Evolutionary conservation across 2,888 invertebrate species (phyloP).

Genomic region (Silvanus unidentatus): DNA sequence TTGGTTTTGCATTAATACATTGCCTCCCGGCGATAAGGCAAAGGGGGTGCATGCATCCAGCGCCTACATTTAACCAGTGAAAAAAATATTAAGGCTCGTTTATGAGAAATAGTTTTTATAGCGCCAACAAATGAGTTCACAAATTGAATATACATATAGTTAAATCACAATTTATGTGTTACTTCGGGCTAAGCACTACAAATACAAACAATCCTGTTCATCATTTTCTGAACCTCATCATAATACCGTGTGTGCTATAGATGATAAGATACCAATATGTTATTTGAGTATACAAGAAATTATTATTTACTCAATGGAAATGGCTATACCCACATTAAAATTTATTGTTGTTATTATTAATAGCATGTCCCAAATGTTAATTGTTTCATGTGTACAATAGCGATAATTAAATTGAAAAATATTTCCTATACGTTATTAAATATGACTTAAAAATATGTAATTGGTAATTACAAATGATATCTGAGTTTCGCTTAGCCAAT

Average conservation of each 20-base stretch:
- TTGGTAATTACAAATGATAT: no score
- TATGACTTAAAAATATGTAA: background rate
- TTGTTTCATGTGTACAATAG: background rate
- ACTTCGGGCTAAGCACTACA: conserved; percentile 15
- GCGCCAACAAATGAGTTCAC: conserved; percentile 28
- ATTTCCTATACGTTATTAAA: background rate
- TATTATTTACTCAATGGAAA: conserved; percentile 13
- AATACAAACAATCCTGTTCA: conserved; percentile 10
- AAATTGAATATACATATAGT: conserved; percentile 28
- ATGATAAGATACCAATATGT: conserved; percentile 7
- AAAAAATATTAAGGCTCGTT: no score
- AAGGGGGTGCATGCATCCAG: no score
- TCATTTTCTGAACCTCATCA: conserved; percentile 15
- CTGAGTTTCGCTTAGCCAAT: no score
- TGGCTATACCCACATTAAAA: conserved; percentile 5
- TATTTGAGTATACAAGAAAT: conserved; percentile 14
- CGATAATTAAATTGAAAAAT: background rate
- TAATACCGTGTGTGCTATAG: no score
- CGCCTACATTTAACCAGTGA: no score
- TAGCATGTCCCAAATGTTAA: background rate
- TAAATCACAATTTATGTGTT: conserved; percentile 26
- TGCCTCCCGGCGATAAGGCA: no score
- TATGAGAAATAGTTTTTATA: conserved; percentile 21
- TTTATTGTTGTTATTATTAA: conserved; percentile 2
- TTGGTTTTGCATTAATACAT: no score